phyloP scores from a whole-genome alignment of 2,797 vertebrate species.

The Dromococcyx pavoninus region DNA sequence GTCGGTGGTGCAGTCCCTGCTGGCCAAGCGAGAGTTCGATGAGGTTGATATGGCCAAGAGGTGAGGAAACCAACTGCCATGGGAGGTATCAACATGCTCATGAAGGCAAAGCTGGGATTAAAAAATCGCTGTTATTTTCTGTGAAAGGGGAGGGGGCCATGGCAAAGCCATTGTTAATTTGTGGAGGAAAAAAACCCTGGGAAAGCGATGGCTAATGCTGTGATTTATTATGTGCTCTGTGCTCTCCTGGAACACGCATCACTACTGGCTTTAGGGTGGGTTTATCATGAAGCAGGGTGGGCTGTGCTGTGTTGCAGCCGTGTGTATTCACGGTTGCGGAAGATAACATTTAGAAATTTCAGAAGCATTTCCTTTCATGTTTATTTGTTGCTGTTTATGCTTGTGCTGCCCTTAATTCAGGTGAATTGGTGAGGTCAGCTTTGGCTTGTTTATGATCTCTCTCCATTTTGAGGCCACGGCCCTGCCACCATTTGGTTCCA shows the following conservation, averaged over 20 bases:
- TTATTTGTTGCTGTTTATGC: constrained; percentile 34
- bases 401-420: background rate
- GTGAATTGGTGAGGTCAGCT: background rate
- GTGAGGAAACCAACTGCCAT: constrained; percentile 64
- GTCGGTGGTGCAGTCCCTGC: constrained; percentile 90
- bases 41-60: constrained; percentile 93
- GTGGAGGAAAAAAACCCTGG: background rate
- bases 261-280: rapidly evolving
- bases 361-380: background rate
- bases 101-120: background rate
- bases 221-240: background rate
- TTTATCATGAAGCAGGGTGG: background rate
- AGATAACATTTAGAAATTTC: background rate
- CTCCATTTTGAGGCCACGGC: constrained; percentile 13
- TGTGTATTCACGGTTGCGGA: background rate
- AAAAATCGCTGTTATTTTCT: background rate
- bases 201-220: background rate
- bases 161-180: background rate
- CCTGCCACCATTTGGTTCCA: constrained; percentile 53
- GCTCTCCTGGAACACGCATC: background rate
- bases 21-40: constrained; percentile 87
- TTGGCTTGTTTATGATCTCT: background rate
- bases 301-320: rapidly evolving
- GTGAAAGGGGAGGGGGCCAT: background rate
- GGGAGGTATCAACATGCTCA: no score